Conservation (phyloP, 2,797 vertebrate genomes). For the Phylloscopus collybita region DNA sequence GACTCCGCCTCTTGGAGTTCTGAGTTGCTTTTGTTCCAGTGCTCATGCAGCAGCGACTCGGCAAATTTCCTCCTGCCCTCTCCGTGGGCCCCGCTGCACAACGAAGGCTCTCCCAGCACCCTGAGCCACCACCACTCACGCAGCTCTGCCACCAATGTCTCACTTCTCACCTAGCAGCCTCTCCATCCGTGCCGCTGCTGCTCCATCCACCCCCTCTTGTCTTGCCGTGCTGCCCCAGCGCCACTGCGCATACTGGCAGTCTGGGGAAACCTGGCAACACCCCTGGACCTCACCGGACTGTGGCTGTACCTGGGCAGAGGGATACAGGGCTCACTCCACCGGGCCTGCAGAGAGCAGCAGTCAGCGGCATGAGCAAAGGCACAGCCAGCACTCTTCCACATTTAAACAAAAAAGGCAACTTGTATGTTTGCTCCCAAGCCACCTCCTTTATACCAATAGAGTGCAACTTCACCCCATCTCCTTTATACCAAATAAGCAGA, state of each 20-base stretch:
- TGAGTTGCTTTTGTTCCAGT: background rate
- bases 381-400: background rate
- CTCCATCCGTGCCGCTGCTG: background rate
- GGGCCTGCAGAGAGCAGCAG: background rate
- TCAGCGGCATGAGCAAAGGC: background rate
- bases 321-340: background rate
- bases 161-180: background rate
- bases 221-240: accelerated
- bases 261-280: background rate
- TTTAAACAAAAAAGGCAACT: background rate
- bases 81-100: background rate
- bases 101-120: background rate
- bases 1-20: background rate
- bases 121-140: background rate
- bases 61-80: background rate
- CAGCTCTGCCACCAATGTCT: background rate
- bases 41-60: no score
- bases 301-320: background rate
- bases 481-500: background rate
- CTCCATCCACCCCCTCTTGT: background rate
- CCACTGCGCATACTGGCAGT: background rate
- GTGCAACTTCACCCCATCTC: background rate
- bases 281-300: background rate
- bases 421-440: background rate
- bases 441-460: background rate